phyloP scores from a whole-genome alignment of 2,888 invertebrate species.

The Oscheius sp. region DNA sequence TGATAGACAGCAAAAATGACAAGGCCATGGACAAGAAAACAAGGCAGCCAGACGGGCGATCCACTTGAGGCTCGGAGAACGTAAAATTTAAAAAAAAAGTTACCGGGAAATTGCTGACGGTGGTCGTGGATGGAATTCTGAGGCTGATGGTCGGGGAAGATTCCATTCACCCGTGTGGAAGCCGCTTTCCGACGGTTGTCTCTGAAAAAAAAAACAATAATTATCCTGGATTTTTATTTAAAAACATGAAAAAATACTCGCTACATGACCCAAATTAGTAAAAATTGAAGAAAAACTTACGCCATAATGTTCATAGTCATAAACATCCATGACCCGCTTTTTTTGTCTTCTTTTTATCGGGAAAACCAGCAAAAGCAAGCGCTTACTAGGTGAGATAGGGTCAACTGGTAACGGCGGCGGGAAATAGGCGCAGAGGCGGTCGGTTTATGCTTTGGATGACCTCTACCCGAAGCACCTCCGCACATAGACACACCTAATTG shows the following conservation, averaged over 20 bases:
- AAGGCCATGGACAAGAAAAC: no score
- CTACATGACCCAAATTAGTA: not conserved
- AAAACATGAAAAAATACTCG: not conserved
- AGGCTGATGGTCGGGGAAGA: conserved; percentile 9
- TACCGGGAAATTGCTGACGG: conserved; percentile 35
- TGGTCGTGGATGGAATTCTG: conserved; percentile 23
- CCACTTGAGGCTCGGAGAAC: no score
- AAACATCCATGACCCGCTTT: no score
- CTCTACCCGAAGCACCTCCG: conserved; percentile 8
- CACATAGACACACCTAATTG: conserved; percentile 17
- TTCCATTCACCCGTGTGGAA: conserved; percentile 8
- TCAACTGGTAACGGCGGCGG: not conserved
- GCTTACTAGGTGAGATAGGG: not conserved
- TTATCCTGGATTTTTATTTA: conserved; percentile 2
- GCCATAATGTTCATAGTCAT: conserved; percentile 12
- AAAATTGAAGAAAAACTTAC: not conserved
- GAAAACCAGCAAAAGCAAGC: not conserved
- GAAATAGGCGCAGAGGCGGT: conserved; percentile 1
- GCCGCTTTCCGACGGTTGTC: conserved; percentile 17
- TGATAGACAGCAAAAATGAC: no score
- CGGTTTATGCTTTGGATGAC: conserved; percentile 19
- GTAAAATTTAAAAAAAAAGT: no score
- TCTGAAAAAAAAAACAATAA: conserved; percentile 3
- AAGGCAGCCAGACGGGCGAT: not conserved
- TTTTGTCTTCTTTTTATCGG: no score